Conservation (phyloP, 2,113 vertebrate genomes). For the Sinocyclocheilus anophthalmus region DNA sequence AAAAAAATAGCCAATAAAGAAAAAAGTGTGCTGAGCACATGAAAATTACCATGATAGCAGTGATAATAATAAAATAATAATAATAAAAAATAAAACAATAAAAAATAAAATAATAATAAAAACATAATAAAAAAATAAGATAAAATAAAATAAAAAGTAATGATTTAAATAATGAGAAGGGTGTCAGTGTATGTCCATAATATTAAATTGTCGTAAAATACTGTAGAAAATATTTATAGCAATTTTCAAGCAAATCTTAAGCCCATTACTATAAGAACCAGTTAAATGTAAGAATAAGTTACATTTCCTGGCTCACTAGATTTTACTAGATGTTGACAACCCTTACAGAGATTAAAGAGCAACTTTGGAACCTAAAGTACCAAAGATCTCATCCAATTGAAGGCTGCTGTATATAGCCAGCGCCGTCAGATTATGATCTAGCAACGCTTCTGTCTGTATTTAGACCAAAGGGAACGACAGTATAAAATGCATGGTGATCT, state of each 20-base stretch:
- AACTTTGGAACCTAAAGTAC: conserved; percentile 58
- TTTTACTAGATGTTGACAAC: neutral
- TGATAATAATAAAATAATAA: too few relatives aligned
- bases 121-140: too few relatives aligned
- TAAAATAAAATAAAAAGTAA: too few relatives aligned
- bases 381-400: conserved; percentile 70
- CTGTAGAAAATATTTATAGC: too few relatives aligned
- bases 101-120: too few relatives aligned
- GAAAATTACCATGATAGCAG: too few relatives aligned
- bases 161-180: too few relatives aligned
- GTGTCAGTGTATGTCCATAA: too few relatives aligned
- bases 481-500: neutral
- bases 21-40: too few relatives aligned
- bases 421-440: conserved; percentile 62
- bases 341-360: conserved; percentile 62
- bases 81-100: too few relatives aligned
- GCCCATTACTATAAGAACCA: neutral
- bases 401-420: conserved; percentile 66
- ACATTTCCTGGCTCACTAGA: neutral
- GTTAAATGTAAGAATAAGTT: neutral
- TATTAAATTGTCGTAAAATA: too few relatives aligned
- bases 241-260: neutral
- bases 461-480: neutral
- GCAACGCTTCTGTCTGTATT: neutral
- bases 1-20: too few relatives aligned